These are phyloP conservation scores for Parazoanthus atlanticus DNA, from an alignment of 92 coral and sea anemone genomes.

Conservation along the genomic window DNA sequence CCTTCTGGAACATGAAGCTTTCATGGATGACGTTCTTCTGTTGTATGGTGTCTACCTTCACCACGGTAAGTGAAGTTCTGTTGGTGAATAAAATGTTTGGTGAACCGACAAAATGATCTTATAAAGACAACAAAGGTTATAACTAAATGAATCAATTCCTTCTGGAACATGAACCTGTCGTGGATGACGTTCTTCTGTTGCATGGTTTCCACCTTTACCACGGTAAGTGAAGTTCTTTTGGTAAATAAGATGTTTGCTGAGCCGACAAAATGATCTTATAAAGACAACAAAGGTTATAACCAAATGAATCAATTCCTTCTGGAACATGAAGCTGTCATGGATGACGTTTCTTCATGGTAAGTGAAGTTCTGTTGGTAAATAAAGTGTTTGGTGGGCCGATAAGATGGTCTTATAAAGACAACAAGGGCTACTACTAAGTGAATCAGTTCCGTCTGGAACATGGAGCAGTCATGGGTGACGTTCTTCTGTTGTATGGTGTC, in stretches of 20 bases:
- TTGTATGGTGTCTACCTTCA: constrained; percentile 97
- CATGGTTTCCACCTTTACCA: constrained; percentile 98
- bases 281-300: too few relatives aligned
- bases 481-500: constrained; percentile 98
- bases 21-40: constrained; percentile 99
- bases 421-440: background rate
- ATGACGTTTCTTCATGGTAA: constrained; percentile 96
- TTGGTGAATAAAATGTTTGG: background rate
- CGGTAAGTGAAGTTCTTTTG: constrained; percentile 62
- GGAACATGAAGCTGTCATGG: constrained; percentile 99
- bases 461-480: constrained; percentile 97
- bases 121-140: background rate
- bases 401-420: background rate
- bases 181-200: constrained; percentile 99
- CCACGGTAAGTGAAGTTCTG: constrained; percentile 75
- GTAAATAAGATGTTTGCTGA: background rate
- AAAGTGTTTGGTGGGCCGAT: background rate
- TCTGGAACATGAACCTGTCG: constrained; percentile 97
- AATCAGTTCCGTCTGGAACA: constrained; percentile 84
- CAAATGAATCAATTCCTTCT: constrained; percentile 58
- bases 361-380: constrained; percentile 15
- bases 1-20: constrained; percentile 99
- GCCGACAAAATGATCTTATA: background rate
- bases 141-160: constrained; percentile 43
- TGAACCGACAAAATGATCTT: background rate